phyloP scores from a whole-genome alignment of 2,113 vertebrate genomes.

The Nipponia nippon region DNA sequence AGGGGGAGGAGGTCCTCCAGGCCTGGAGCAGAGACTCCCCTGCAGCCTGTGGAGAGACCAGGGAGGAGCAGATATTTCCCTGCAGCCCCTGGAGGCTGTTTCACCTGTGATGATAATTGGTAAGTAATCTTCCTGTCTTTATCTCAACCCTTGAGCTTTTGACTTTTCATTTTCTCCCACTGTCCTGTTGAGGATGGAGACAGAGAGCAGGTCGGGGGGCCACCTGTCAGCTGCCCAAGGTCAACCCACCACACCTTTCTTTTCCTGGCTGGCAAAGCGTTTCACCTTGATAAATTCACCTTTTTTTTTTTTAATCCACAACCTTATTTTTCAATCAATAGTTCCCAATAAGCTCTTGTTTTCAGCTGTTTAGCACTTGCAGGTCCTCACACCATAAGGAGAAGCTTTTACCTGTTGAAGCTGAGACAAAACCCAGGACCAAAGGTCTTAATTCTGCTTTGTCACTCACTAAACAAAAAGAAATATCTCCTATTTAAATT shows the following conservation, averaged over 20 bases:
- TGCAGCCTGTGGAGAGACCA: rapidly evolving
- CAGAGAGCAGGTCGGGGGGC: not conserved
- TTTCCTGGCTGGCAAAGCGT: not conserved
- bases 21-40: not conserved
- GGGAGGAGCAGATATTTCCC: not conserved
- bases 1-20: rapidly evolving
- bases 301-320: not conserved
- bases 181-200: not conserved
- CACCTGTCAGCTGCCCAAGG: not conserved
- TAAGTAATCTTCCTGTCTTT: not conserved
- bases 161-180: not conserved
- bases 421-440: not conserved
- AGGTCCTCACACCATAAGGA: not conserved
- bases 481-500: not conserved
- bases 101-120: rapidly evolving
- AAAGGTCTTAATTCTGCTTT: not conserved
- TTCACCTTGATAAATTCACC: not conserved
- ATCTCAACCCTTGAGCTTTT: not conserved
- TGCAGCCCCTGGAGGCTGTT: rapidly evolving
- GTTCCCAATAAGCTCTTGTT: not conserved
- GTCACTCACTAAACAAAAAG: not conserved
- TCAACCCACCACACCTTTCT: not conserved
- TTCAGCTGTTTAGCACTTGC: not conserved
- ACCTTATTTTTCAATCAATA: not conserved
- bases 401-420: not conserved